A percentile compares a stretch with the other conserved stretches of the same genome.
Evolutionary conservation across 1,140 invertebrate species (phyloP).

Genomic region (Laupala kohalensis): DNA sequence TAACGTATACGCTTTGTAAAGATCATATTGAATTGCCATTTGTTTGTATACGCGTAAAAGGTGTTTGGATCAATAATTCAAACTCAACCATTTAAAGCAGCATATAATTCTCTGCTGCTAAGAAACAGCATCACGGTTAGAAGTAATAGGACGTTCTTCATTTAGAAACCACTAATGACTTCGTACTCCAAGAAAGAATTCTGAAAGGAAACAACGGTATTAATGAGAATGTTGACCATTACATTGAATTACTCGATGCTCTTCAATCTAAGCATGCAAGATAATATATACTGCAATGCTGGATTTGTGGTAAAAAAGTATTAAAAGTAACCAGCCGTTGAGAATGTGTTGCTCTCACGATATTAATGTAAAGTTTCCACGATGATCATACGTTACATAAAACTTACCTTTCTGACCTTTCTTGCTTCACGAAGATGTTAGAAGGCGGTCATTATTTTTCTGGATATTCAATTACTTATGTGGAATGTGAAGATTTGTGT

Average conservation of each 20-base stretch:
- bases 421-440: neutral
- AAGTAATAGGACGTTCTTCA: slow-evolving; percentile 14
- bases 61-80: slow-evolving; percentile 19
- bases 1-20: too few species aligned
- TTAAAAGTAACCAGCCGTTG: neutral
- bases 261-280: neutral
- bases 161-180: neutral
- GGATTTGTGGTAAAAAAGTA: neutral
- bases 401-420: neutral
- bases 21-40: slow-evolving; percentile 18
- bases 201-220: neutral
- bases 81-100: slow-evolving; percentile 14
- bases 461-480: too few species aligned
- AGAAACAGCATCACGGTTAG: slow-evolving; percentile 12
- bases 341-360: neutral
- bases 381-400: neutral
- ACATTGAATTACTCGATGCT: neutral
- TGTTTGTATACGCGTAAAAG: slow-evolving; percentile 15
- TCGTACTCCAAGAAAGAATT: neutral
- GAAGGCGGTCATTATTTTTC: too few species aligned
- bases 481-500: too few species aligned
- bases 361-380: neutral
- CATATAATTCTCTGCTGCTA: slow-evolving; percentile 10
- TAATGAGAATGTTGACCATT: neutral
- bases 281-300: slow-evolving; percentile 3